Conservation (phyloP, 2,113 vertebrate species). For the Myiozetetes cayanensis region DNA sequence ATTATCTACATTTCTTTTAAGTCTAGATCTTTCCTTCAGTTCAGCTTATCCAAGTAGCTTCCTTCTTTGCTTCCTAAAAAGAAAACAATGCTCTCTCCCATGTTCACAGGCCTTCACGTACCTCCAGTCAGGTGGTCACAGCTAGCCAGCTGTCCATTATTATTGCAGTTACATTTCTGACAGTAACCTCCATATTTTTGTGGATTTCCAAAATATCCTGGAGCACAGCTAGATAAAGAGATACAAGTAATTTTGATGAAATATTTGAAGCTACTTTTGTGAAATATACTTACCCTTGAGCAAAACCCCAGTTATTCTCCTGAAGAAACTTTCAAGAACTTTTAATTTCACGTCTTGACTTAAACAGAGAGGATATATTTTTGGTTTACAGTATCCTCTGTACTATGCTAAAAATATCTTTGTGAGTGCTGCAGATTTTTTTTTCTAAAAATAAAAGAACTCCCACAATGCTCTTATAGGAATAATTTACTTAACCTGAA, state of each 20-base stretch:
- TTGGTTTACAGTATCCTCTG: not conserved
- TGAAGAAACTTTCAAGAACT: not conserved
- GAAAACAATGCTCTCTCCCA: not conserved
- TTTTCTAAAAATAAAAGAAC: slow-evolving; percentile 14
- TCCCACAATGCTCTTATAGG: not conserved
- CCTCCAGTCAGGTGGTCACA: slow-evolving; percentile 90
- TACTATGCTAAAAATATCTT: slow-evolving; percentile 30
- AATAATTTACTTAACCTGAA: not conserved
- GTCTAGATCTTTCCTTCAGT: not conserved
- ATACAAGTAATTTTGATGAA: not conserved
- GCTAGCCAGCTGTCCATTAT: slow-evolving; percentile 75
- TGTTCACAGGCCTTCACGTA: slow-evolving; percentile 26
- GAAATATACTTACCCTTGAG: not conserved
- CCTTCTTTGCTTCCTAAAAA: not conserved
- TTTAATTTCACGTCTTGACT: not conserved
- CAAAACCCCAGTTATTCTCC: not conserved
- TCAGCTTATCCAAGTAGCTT: not conserved
- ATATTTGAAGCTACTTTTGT: not conserved
- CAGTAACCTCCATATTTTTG: slow-evolving; percentile 81
- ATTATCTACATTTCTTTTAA: not conserved
- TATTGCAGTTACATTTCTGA: slow-evolving; percentile 81
- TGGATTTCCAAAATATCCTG: slow-evolving; percentile 91
- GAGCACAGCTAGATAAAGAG: slow-evolving; percentile 82
- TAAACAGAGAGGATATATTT: not conserved
- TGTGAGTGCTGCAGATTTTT: not conserved